Evolutionary conservation across 2,797 vertebrate genomes (phyloP), one percentile per base, ranked within the genome.

Genomic region (Tragopan temminckii): DNA sequence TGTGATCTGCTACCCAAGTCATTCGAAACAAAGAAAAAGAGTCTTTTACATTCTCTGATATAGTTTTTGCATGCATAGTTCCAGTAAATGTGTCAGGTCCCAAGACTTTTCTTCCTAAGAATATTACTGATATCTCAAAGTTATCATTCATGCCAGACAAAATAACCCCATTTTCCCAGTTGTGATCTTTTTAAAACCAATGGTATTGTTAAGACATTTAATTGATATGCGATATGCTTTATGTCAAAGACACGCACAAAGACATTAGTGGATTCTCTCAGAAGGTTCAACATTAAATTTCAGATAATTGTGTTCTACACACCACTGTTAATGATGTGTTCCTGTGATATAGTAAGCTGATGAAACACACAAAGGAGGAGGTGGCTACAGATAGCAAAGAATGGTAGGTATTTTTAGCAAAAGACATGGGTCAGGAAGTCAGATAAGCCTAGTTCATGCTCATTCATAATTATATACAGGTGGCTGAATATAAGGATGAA

Each of bases 391-490:
- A 13, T 33, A 67, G 55, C 13, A 63, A 76, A 70, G 31, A 1
- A 50, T 20, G 8, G 35, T 42, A 31, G 1, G 0, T 1, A 1
- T 14, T 7, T 64, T 11, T 4, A 48, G 23, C 38, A 43, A 50
- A 77, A 66, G 4, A 53, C 2, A 0, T 84, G 5, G 4, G 7
- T 21, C 35, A 48, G 5, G n/a, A 70, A 67, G 25, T 59, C 53
- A 67, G 5, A 70, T 46, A 58, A 78, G 6, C 2, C 43, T 9
- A 75, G 23, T 3, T 63, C 24, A 13, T 42, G 1, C 1, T 62
- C 70, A 70, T 84, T 81, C 25, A 46, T 59, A 77, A 61, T 62
- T 71, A 45, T 27, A 55, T 31, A 6, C 58, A 35, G 6, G 58
- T 64, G 3, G 35, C 31, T 23, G 5, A 46, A 42, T 29, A 43